Conservation (phyloP, 2,888 invertebrate genomes). For the Spilosoma lubricipeda region DNA sequence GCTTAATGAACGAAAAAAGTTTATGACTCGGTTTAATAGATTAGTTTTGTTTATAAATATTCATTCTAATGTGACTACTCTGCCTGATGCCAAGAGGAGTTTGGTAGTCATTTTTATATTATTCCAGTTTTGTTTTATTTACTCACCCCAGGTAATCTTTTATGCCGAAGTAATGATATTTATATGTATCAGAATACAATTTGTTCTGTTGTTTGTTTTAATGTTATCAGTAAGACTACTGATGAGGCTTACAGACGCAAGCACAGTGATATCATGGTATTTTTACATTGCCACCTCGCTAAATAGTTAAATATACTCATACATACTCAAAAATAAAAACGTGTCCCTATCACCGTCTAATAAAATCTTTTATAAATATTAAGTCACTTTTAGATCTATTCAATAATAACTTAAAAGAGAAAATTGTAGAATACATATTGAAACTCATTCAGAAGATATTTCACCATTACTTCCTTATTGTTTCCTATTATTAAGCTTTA, state of each 20-base stretch:
- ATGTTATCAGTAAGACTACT: no score
- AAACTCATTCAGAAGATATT: not conserved
- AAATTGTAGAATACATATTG: not conserved
- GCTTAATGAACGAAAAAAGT: conserved; percentile 27
- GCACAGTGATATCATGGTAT: no score
- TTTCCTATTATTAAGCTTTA: not conserved
- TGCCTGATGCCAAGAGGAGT: no score
- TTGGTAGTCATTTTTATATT: conserved; percentile 19
- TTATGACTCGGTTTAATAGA: no score
- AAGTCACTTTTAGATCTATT: not conserved
- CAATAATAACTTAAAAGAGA: not conserved
- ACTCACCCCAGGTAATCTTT: conserved; percentile 5
- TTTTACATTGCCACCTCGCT: no score
- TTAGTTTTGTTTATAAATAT: no score
- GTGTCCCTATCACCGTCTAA: no score
- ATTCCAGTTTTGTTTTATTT: conserved; percentile 22
- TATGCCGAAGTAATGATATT: not conserved
- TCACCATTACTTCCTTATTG: not conserved
- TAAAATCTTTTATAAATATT: not conserved
- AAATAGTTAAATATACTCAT: no score
- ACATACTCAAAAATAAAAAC: no score
- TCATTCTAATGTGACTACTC: no score
- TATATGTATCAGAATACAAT: not conserved
- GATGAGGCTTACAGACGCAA: no score
- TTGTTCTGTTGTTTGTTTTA: no score